These are phyloP conservation scores for Marasmarcha lunaedactyla DNA, from an alignment of 2,888 invertebrate species.

Conservation along the genomic window DNA sequence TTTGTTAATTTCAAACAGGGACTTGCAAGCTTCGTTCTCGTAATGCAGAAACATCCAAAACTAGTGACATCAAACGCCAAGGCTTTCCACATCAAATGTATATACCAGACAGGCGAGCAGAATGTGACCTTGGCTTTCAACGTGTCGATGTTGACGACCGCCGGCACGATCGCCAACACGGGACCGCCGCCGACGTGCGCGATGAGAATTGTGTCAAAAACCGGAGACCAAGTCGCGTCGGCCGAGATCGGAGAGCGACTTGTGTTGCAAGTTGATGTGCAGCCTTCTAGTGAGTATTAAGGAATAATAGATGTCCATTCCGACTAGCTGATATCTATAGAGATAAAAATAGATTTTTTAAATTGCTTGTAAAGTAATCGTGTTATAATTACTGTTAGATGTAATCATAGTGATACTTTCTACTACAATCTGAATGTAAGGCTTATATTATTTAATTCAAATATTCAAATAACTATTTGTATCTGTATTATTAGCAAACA, in stretches of 20 bases:
- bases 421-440: too few relatives aligned
- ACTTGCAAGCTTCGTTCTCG: conserved; percentile 91
- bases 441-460: too few relatives aligned
- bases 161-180: conserved; percentile 94
- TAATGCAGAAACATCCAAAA: conserved; percentile 96
- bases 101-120: conserved; percentile 94
- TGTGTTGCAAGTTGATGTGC: conserved; percentile 86
- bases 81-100: conserved; percentile 96
- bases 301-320: too few relatives aligned
- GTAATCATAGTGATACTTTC: too few relatives aligned
- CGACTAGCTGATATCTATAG: background rate
- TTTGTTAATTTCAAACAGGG: conserved; percentile 74
- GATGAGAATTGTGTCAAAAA: conserved; percentile 90
- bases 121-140: conserved; percentile 94
- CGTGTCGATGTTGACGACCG: conserved; percentile 94
- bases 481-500: too few relatives aligned
- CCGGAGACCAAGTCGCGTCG: conserved; percentile 89
- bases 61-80: conserved; percentile 94
- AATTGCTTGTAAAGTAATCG: background rate
- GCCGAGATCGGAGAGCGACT: conserved; percentile 94
- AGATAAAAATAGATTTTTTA: background rate
- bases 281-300: conserved; percentile 76
- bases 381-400: background rate
- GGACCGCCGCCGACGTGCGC: conserved; percentile 93
- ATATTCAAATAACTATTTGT: too few relatives aligned